Percentiles rank a stretch among this genome's conserved stretches.
Conservation (phyloP, 2,888 invertebrate genomes). For the Drosophila anceps region DNA sequence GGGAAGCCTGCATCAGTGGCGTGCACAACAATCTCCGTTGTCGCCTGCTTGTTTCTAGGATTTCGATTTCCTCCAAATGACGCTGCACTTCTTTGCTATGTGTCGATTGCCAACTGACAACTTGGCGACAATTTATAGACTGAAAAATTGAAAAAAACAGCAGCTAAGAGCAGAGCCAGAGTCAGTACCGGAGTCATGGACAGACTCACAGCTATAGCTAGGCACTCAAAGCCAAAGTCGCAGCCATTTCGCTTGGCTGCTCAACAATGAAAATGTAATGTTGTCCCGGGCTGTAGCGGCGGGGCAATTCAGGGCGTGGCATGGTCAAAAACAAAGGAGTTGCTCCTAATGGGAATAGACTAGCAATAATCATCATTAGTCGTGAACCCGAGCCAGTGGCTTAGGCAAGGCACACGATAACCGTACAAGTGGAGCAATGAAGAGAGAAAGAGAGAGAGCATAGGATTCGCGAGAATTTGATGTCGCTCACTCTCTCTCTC, state of each 20-base stretch:
- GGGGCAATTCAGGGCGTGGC: not conserved
- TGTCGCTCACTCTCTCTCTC: not conserved
- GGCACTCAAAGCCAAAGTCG: conserved; percentile 6
- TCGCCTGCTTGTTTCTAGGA: conserved; percentile 15
- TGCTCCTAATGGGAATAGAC: conserved; percentile 69
- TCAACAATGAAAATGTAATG: conserved; percentile 79
- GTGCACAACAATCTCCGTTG: conserved; percentile 63
- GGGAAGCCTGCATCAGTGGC: conserved; percentile 66
- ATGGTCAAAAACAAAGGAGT: conserved; percentile 39
- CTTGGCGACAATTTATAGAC: conserved; percentile 71
- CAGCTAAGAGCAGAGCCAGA: conserved; percentile 13
- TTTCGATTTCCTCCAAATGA: conserved; percentile 23
- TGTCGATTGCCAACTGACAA: conserved; percentile 72
- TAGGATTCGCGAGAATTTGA: not conserved
- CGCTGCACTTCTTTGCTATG: conserved; percentile 58
- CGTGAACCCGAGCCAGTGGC: conserved; percentile 34
- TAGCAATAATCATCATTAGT: conserved; percentile 79
- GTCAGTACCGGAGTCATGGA: not conserved
- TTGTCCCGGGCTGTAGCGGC: conserved; percentile 17
- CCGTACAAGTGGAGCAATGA: rapidly evolving
- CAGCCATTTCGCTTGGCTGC: conserved; percentile 75
- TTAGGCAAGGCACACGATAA: not conserved
- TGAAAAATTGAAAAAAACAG: conserved; percentile 69
- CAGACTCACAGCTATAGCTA: not conserved
- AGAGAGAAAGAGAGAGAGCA: not conserved